Percentiles rank a stretch among this genome's conserved stretches.
These are phyloP conservation scores for Criorhina ranunculi DNA, from an alignment of 2,888 invertebrate genomes.

Conservation along the genomic window DNA sequence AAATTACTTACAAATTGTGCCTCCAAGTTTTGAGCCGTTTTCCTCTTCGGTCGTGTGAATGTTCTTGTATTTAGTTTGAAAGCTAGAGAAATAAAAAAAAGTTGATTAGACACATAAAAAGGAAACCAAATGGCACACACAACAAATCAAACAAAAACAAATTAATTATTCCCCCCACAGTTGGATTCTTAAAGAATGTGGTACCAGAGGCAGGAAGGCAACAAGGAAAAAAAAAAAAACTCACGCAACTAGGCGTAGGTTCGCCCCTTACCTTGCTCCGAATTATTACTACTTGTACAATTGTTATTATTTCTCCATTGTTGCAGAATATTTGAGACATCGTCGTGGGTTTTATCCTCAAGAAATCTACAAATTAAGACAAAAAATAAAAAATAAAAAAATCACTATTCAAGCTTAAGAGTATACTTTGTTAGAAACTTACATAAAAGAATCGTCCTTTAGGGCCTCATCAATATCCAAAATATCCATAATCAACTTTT, in stretches of 20 bases:
- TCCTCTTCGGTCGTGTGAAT: slow-evolving; percentile 84
- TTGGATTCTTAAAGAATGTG: not conserved
- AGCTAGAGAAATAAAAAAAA: slow-evolving; percentile 78
- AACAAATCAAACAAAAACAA: slow-evolving; percentile 72
- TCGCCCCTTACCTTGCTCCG: slow-evolving; percentile 81
- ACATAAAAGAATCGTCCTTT: slow-evolving; percentile 84
- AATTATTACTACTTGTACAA: slow-evolving; percentile 77
- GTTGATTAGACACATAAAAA: slow-evolving; percentile 54
- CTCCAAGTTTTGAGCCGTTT: slow-evolving; percentile 82
- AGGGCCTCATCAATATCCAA: slow-evolving; percentile 84
- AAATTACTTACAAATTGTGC: slow-evolving; percentile 81
- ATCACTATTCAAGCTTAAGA: slow-evolving; percentile 9
- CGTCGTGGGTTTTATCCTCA: slow-evolving; percentile 84
- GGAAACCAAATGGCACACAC: slow-evolving; percentile 43
- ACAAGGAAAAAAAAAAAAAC: slow-evolving; percentile 22
- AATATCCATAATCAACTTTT: slow-evolving; percentile 81
- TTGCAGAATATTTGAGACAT: slow-evolving; percentile 84
- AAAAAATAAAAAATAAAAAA: slow-evolving; percentile 68
- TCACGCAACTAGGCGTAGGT: slow-evolving; percentile 67
- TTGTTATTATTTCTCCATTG: slow-evolving; percentile 83
- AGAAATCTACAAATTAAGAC: slow-evolving; percentile 80
- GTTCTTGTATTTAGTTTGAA: slow-evolving; percentile 84
- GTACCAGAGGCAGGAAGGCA: slow-evolving; percentile 30
- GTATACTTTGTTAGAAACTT: slow-evolving; percentile 72
- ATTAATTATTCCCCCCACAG: slow-evolving; percentile 68